phyloP scores from a whole-genome alignment of 2,797 vertebrate genomes.

The Buphagus erythrorhynchus region DNA sequence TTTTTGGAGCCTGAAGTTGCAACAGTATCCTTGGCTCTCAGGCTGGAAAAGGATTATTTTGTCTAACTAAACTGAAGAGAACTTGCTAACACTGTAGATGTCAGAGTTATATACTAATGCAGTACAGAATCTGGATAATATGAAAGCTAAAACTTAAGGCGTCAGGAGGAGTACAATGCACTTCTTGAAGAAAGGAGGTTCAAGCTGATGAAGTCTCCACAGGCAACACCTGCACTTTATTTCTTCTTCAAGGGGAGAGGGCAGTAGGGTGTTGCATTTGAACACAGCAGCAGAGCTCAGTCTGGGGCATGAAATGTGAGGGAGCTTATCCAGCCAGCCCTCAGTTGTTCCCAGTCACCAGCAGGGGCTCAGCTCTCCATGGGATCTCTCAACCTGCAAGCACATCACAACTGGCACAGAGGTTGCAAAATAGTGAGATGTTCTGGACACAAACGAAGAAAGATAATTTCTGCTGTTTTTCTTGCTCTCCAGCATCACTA shows the following conservation, averaged over 20 bases:
- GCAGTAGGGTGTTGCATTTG: neutral
- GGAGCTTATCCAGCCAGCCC: neutral
- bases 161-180: neutral
- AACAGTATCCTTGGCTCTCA: too few species aligned
- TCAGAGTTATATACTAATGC: too few species aligned
- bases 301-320: neutral
- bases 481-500: neutral
- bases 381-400: neutral
- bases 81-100: too few species aligned
- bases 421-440: neutral
- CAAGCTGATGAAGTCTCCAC: neutral
- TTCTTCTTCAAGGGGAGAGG: neutral
- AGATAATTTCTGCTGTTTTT: neutral
- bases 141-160: too few species aligned
- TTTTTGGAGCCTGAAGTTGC: too few species aligned
- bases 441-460: neutral
- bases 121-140: too few species aligned
- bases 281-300: neutral
- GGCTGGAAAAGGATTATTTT: too few species aligned
- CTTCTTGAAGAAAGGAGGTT: neutral
- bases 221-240: neutral
- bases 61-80: too few species aligned
- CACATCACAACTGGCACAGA: neutral
- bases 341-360: neutral
- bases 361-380: neutral